Evolutionary conservation across 2,113 vertebrate genomes (phyloP).

Genomic region (Syrmaticus mikado): DNA sequence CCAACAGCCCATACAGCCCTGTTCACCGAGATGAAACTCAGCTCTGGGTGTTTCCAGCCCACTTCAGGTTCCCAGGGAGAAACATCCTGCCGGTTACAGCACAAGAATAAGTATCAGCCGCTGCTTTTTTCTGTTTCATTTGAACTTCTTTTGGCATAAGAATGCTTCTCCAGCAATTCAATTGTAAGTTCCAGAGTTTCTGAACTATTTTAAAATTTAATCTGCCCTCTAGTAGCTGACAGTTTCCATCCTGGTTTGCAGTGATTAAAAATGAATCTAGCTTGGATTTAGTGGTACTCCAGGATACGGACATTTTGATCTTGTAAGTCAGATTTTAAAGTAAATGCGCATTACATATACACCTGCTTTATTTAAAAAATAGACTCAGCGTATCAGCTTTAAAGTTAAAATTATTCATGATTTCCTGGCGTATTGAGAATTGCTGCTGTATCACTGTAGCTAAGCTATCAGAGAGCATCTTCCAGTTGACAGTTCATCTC

Average conservation of each 20-base stretch:
- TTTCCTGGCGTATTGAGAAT: not conserved
- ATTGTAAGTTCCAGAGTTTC: slow-evolving; percentile 20
- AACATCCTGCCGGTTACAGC: not conserved
- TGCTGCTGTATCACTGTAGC: not conserved
- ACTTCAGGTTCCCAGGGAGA: not conserved
- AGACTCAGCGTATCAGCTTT: not conserved
- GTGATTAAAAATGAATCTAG: slow-evolving; percentile 43
- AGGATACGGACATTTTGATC: slow-evolving; percentile 23
- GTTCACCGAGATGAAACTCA: not conserved
- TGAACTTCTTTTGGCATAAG: not conserved
- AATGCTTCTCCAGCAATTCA: not conserved
- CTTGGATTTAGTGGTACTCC: slow-evolving; percentile 13
- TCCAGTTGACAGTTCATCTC: not conserved
- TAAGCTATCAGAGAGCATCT: not conserved
- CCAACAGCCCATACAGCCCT: not conserved
- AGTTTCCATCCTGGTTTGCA: slow-evolving; percentile 26
- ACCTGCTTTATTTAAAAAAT: not conserved
- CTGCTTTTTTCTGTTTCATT: not conserved
- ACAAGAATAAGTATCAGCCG: not conserved
- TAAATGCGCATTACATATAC: not conserved
- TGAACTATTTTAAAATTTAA: not conserved
- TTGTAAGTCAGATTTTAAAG: slow-evolving; percentile 41
- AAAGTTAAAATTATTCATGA: not conserved
- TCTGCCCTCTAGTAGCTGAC: slow-evolving; percentile 5
- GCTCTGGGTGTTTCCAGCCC: not conserved